Base-by-base conservation (phyloP, 2,888 invertebrate genomes). In the Athalia cordata region DNA sequence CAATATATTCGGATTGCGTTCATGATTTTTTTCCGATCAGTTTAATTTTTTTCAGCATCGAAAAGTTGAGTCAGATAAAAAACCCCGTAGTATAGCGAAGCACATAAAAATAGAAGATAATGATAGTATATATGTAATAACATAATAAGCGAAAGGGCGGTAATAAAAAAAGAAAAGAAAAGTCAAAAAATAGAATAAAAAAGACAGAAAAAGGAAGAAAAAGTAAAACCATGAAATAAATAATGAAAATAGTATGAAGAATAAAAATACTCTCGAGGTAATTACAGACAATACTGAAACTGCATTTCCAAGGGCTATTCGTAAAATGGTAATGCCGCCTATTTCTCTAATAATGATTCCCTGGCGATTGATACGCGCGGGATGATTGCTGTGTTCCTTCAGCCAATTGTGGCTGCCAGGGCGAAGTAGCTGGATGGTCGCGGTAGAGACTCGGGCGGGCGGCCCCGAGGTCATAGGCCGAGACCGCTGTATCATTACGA, bases 281-380 rank as follows among this genome's bases (percentile, higher is more conserved):
- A 75, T 75, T 75, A 75, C 64, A 75, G 75, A 75, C 75, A 62
- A 75, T 75, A 50, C 59, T 62, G 75, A 75, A 75, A 75, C 75
- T 64, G 75, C 75, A 75, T 64, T 64, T 75, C 62, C 75, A 75
- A 62, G 45, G 75, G 75, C 62, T 75, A 75, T 75, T 75, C 75
- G 75, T 76, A 79, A 76, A 66, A 81, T 81, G 81, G 82, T 86
- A 86, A 85, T 81, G 82, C 83, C 81, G 81, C 83, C 80, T 81
- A 83, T 84, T 86, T 82, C 81, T 81, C 77, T 79, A 81, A 85
- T 88, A 88, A 89, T 89, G 86, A 89, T 87, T 86, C 85, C 83
- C 84, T 82, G 83, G 83, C 87, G 87, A 89, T 89, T 89, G 89
- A 89, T 89, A 88, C 88, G 82, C 83, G 85, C 87, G 84, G 84